Conservation (phyloP, 2,888 invertebrate genomes). For the Rotaria magnacalcarata region DNA sequence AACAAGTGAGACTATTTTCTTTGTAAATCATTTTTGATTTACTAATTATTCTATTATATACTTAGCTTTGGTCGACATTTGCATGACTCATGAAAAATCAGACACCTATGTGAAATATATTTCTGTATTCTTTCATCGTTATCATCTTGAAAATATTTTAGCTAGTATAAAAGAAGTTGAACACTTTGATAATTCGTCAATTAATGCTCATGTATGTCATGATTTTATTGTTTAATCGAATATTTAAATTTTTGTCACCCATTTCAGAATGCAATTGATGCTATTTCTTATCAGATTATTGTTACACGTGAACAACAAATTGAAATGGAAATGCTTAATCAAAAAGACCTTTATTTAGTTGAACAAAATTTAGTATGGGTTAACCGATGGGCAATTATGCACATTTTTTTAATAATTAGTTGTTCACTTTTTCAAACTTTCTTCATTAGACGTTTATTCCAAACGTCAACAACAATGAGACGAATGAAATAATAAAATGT, state of each 20-base stretch:
- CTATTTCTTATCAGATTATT: constrained; percentile 3
- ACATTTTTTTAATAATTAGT: background rate
- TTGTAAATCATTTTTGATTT: background rate
- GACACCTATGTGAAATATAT: constrained; percentile 19
- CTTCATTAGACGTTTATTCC: constrained; percentile 31
- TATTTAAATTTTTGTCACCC: background rate
- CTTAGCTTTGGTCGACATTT: background rate
- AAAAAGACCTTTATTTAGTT: constrained; percentile 17
- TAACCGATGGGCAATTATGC: constrained; percentile 14
- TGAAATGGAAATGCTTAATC: constrained; percentile 25
- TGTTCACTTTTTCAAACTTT: constrained; percentile 13
- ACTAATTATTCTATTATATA: too few relatives aligned
- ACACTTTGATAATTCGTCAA: constrained; percentile 31
- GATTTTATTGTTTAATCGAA: background rate
- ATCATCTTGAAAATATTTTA: constrained; percentile 12
- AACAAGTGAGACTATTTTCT: background rate
- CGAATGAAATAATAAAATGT: background rate
- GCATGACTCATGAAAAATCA: background rate
- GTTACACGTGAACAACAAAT: constrained; percentile 22
- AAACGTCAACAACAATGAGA: background rate
- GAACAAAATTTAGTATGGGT: background rate
- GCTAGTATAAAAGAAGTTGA: constrained; percentile 4
- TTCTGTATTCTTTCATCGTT: constrained; percentile 21
- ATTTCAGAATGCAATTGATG: constrained; percentile 5
- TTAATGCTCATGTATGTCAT: background rate